Base-by-base conservation (phyloP, 2,797 vertebrate species). In the Thaleichthys pacificus region DNA sequence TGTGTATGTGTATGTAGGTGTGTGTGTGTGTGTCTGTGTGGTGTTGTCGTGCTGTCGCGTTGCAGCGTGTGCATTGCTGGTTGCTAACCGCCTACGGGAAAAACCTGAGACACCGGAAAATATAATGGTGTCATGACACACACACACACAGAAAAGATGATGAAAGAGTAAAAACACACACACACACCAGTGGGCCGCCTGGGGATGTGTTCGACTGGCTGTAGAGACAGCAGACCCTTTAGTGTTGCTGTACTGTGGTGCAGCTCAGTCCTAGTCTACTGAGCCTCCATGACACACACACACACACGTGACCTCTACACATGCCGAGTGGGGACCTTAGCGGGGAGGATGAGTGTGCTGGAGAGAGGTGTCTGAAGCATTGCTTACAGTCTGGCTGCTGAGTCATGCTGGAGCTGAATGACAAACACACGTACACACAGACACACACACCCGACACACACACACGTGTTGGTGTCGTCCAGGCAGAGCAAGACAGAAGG, bases 71-170 rank as follows among this genome's bases (percentile, higher is more conserved):
- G n/a, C n/a, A n/a, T n/a, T n/a, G n/a, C n/a, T 54, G 22, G 2
- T 70, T 32, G 70, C 81, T 77, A 74, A 78, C 73, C 70, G 72
- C 79, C 9, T 19, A 66, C 2, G 71, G 87, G 73, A 77, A 83
- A 22, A 26, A 69, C 77, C 87, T 84, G 82, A 72, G 71, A 80
- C 80, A 71, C 72, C 63, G 62, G 35, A 56, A 86, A 80, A 85
- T 76, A 70, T 63, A 7, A 32, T 32, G 81, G 85, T 63, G 70
- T 77, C 60, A 65, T 61, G 15, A 63, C 35, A 62, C 4, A 65
- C 4, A 58, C 60, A 61, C 58, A 30, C 28, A 49, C 47, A 70
- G n/a, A 54, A 15, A 63, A 24, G 22, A 24, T 24, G 22, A 24
- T 24, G 22, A 24, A 24, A 24, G 22, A 24, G 22, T n/a, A 47